Conservation (phyloP, 1,140 invertebrate species). For the Heliconius nattereri region DNA sequence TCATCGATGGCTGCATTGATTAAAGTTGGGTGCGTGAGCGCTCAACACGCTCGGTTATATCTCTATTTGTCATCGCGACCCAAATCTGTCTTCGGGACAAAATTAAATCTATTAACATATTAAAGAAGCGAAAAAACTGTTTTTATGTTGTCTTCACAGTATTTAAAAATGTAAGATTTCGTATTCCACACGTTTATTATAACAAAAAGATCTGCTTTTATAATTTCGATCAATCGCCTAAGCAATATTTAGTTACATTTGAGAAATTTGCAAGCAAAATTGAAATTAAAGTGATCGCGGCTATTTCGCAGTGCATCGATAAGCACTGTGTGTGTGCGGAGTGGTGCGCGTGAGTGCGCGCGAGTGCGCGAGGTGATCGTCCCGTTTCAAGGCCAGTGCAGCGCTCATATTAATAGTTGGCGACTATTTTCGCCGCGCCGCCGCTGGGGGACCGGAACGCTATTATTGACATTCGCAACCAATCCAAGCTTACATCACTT, state of each 20-base stretch:
- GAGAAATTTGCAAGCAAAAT: constrained; percentile 65
- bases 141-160: neutral
- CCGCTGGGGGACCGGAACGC: constrained; percentile 70
- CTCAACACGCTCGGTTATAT: constrained; percentile 38
- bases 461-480: constrained; percentile 78
- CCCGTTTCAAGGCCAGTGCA: constrained; percentile 79
- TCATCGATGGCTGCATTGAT: neutral
- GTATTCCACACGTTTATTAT: too few relatives aligned
- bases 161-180: neutral
- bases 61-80: constrained; percentile 50
- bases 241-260: neutral
- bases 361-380: constrained; percentile 74
- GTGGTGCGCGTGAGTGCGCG: constrained; percentile 43
- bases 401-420: constrained; percentile 78
- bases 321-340: constrained; percentile 54
- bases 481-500: constrained; percentile 67
- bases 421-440: constrained; percentile 76
- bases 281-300: constrained; percentile 73
- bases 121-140: neutral
- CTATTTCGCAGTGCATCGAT: constrained; percentile 70
- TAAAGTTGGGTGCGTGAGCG: constrained; percentile 37
- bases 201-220: too few relatives aligned
- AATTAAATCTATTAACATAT: neutral
- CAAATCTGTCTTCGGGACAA: constrained; percentile 35
- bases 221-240: too few relatives aligned